A percentile compares a stretch with the other conserved stretches of the same genome.
These are phyloP conservation scores for Rapana venosa DNA, from an alignment of 2,888 invertebrate genomes.

Conservation along the genomic window DNA sequence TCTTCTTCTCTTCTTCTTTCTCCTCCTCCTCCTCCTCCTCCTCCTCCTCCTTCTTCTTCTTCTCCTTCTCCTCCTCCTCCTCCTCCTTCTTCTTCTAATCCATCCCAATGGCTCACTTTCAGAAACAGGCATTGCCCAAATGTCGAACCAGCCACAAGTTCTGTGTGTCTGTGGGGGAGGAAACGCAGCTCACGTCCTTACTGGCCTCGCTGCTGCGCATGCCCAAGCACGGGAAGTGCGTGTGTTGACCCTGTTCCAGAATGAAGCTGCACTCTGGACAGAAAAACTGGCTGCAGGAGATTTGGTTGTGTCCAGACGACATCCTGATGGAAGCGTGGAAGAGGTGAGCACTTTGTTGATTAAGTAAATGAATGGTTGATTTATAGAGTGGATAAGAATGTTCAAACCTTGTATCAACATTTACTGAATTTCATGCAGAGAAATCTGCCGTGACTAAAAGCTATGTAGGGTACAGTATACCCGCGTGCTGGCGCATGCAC, in stretches of 20 bases:
- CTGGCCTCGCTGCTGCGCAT: conserved; percentile 61
- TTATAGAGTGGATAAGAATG: background rate
- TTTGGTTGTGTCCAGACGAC: background rate
- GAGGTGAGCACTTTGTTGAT: background rate
- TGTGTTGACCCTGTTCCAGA: conserved; percentile 61
- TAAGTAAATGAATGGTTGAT: background rate
- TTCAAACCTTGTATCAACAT: background rate
- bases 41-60: too few species aligned
- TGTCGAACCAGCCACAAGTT: background rate
- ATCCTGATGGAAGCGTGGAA: conserved; percentile 2
- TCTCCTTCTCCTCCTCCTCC: too few species aligned
- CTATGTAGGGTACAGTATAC: too few species aligned
- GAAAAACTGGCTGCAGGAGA: conserved; percentile 51
- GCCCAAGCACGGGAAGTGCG: conserved; percentile 59
- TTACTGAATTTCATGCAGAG: too few species aligned
- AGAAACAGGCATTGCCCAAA: too few species aligned
- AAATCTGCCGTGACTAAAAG: background rate
- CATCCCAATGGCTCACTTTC: too few species aligned
- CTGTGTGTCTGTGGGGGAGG: conserved; percentile 67
- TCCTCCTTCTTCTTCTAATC: too few species aligned
- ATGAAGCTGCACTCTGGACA: conserved; percentile 65
- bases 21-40: too few species aligned
- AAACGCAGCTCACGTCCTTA: conserved; percentile 66
- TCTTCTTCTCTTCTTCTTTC: too few species aligned
- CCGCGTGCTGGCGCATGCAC: background rate